phyloP scores from a whole-genome alignment of 2,113 vertebrate species.

The Cyprinodon variegatus region DNA sequence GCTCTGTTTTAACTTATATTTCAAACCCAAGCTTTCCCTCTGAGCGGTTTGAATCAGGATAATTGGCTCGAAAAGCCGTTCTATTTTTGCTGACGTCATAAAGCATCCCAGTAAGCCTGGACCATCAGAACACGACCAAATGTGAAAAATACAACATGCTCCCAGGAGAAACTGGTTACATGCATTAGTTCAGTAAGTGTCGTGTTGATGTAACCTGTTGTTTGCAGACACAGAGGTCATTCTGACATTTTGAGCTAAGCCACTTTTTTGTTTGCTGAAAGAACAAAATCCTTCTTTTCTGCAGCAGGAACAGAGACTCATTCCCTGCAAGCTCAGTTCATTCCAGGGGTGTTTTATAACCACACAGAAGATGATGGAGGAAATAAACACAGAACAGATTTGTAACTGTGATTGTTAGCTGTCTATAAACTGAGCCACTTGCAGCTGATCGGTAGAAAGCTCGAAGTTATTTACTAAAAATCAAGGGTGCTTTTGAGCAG shows the following conservation, averaged over 20 bases:
- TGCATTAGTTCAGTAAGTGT: background rate
- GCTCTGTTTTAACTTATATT: slow-evolving; percentile 34
- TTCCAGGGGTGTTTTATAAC: background rate
- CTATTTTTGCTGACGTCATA: slow-evolving; percentile 60
- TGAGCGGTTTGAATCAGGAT: slow-evolving; percentile 32
- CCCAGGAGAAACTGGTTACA: background rate
- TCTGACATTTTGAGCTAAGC: slow-evolving; percentile 5
- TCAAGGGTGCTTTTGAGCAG: background rate
- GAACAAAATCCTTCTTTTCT: background rate
- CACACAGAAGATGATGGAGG: background rate
- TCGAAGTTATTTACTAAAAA: background rate
- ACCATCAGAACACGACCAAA: slow-evolving; percentile 34
- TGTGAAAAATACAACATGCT: slow-evolving; percentile 12
- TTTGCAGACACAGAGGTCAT: background rate
- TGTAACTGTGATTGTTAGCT: background rate
- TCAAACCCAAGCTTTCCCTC: slow-evolving; percentile 31
- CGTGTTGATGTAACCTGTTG: background rate
- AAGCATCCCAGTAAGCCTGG: slow-evolving; percentile 43
- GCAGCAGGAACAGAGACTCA: background rate
- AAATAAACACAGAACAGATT: background rate
- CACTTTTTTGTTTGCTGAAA: background rate
- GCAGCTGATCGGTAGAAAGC: background rate
- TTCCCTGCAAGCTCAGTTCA: background rate
- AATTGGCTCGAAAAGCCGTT: slow-evolving; percentile 40
- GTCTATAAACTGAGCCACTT: background rate